Percentiles rank a stretch among this genome's conserved stretches.
Conservation (phyloP, 2,797 vertebrate species). For the Rhabdophis nuchalis region DNA sequence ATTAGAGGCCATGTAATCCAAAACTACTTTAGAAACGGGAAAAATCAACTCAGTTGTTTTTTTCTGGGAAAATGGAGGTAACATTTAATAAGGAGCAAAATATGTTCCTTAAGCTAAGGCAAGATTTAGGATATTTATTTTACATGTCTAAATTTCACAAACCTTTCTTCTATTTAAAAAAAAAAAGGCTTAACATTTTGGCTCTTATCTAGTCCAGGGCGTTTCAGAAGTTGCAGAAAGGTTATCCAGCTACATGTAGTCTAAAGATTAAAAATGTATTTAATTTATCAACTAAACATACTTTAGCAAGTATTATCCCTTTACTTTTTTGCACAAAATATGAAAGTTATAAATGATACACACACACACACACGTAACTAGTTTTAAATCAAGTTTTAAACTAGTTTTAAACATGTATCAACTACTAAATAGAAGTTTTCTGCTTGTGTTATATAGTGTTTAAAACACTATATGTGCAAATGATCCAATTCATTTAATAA, state of each 20-base stretch:
- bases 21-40: not conserved
- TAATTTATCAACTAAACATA: not conserved
- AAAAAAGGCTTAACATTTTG: not conserved
- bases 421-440: not conserved
- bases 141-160: not conserved
- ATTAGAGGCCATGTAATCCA: not conserved
- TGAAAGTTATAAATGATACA: not conserved
- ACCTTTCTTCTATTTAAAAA: not conserved
- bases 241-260: not conserved
- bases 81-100: not conserved
- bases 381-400: constrained; percentile 9
- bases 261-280: not conserved
- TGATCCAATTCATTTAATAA: not conserved
- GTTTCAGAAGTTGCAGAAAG: not conserved
- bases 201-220: not conserved
- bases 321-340: not conserved
- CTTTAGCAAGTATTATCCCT: not conserved
- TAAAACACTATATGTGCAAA: constrained; percentile 5
- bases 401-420: no score
- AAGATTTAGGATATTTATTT: not conserved
- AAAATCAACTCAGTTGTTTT: not conserved
- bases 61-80: not conserved
- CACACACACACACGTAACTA: no score
- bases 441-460: not conserved
- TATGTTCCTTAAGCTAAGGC: not conserved